phyloP scores from a whole-genome alignment of 2,113 vertebrate species.

The Sinocyclocheilus grahami region DNA sequence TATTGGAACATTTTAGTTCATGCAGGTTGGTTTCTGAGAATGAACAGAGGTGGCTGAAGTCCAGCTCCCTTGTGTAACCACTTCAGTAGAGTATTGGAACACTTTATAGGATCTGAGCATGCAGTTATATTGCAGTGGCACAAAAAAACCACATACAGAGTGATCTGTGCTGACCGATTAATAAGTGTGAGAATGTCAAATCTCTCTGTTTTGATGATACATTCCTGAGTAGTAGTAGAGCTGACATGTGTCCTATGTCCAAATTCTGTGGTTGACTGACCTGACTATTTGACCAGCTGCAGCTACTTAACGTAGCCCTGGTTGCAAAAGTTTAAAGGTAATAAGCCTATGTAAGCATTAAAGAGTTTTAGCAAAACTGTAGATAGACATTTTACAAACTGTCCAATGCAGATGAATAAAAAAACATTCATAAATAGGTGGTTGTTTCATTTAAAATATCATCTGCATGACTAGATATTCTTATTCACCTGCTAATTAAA shows the following conservation, averaged over 20 bases:
- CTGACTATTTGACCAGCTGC: conserved; percentile 11
- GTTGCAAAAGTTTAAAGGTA: background rate
- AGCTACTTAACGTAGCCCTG: background rate
- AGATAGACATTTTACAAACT: background rate
- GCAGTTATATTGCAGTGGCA: background rate
- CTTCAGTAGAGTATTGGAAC: background rate
- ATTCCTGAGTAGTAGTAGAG: background rate
- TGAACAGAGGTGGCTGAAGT: background rate
- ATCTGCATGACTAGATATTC: background rate
- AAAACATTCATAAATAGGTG: background rate
- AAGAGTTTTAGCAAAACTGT: background rate
- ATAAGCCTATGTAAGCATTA: background rate
- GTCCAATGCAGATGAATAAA: background rate
- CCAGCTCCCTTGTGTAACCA: background rate
- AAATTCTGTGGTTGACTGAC: background rate
- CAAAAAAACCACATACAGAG: background rate
- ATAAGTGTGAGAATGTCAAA: background rate
- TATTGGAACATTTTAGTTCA: background rate
- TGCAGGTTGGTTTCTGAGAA: conserved; percentile 59
- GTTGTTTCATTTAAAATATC: background rate
- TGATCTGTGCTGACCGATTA: background rate
- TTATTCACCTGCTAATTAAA: background rate
- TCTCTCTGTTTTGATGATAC: background rate
- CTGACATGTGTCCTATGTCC: background rate
- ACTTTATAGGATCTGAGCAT: conserved; percentile 56